Base-by-base conservation (phyloP, 2,113 vertebrate species). In the Geococcyx californianus region DNA sequence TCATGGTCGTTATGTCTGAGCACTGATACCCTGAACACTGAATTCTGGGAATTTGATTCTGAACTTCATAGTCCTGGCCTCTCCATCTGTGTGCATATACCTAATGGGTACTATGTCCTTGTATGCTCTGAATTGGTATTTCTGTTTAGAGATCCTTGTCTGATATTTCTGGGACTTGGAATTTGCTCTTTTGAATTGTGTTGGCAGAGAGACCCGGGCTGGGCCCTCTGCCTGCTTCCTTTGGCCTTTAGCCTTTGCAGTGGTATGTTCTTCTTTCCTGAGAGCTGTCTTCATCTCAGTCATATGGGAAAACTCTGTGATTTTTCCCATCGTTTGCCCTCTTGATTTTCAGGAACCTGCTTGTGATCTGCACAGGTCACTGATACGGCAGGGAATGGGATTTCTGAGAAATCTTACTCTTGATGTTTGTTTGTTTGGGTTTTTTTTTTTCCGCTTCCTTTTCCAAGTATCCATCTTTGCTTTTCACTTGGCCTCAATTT, bases 121-220 rank as follows among this genome's bases (percentile, higher is more conserved):
- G 66, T 59, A 69, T 89, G 90, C 38, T 80, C 95, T 88, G 73
- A 90, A 69, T 7, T 47, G 64, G 55, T 92, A 74, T 92, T 17
- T 80, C 75, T 68, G 72, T 73, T 95, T 93, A 73, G 59, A 36
- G 68, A 62, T 78, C 49, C 77, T 44, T 85, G 70, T 70, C 60
- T 96, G 92, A 67, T 91, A 84, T 87, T 94, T 95, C 95, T 84
- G 74, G 59, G 26, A 80, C 69, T 87, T 93, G 90, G 93, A 88
- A 94, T 90, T 93, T 96, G 92, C 86, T 96, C 87, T 97, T 97
- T 76, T 70, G 77, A 67, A 92, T 56, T 86, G 24, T 68, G 86
- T 89, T 93, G 96, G 85, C 95, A 93, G 72, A 91, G 36, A 70
- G 45, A 84, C 31, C 16, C 7, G 16, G 84, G 59, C 38, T 56